Conservation (phyloP, 2,797 vertebrate species). For the Myotis planiceps region DNA sequence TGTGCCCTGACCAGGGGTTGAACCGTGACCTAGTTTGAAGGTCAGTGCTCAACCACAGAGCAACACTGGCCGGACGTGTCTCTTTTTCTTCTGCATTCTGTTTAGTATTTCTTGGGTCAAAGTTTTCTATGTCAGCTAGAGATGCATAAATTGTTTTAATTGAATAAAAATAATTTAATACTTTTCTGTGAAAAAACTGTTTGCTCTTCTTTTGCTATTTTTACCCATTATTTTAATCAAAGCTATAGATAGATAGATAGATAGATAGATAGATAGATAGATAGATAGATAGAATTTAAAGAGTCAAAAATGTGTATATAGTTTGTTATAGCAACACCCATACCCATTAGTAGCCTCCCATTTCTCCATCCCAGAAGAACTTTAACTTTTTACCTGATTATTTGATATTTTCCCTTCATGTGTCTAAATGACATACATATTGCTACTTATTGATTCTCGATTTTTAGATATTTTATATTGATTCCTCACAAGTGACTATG, state of each 20-base stretch:
- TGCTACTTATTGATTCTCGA: background rate
- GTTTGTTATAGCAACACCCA: background rate
- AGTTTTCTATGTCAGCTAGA: background rate
- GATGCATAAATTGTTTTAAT: background rate
- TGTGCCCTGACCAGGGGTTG: too few species aligned
- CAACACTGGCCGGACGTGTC: fast-evolving
- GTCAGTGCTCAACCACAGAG: too few species aligned
- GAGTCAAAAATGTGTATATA: background rate
- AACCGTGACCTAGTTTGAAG: too few species aligned
- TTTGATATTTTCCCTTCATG: background rate
- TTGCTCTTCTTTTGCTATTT: background rate
- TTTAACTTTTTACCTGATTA: background rate
- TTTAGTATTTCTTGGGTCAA: background rate
- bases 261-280: too few species aligned
- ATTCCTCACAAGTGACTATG: background rate
- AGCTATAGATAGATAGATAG: background rate
- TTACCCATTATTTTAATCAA: background rate
- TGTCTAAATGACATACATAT: background rate
- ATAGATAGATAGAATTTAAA: background rate
- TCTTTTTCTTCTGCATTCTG: background rate
- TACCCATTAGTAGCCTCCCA: background rate
- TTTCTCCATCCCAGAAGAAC: background rate
- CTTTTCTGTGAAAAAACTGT: background rate
- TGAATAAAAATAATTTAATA: background rate
- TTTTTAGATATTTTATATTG: background rate